Evolutionary conservation across 2,113 vertebrate species (phyloP), one percentile per base, ranked within the genome.

Genomic region (Corythornis vintsioides): DNA sequence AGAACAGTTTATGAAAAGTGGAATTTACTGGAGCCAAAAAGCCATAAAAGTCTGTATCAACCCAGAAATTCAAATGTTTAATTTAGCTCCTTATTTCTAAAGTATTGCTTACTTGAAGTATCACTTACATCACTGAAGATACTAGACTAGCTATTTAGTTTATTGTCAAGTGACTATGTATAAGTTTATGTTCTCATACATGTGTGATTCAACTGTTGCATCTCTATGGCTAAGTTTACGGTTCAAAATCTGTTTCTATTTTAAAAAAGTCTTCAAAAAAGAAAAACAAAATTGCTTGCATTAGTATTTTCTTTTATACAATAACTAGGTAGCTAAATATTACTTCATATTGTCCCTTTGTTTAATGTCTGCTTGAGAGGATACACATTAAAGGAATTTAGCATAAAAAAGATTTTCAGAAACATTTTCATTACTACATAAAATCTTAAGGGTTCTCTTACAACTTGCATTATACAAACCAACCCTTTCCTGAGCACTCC

Each of bases 31-130:
- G 29, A 92, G 61, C n/a, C 53, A 86, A 79, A 89, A 84, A 92
- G 22, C n/a, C 81, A 78, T 7, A 2, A 26, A 90, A 75, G 10
- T 31, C 56, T 67, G 4, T 43, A 67, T 74, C 60, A 91, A 77
- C 59, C 9, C 13, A 64, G 35, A 88, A 86, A 55, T 83, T 88
- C 16, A 94, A 86, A 71, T 67, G 80, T 67, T 86, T 78, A 75
- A 86, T 91, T 91, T 70, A 86, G 40, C 22, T 55, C 48, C 45
- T 89, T 81, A 67, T 71, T 92, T 92, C 65, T 78, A 24, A 88
- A 81, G 55, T 76, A 64, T 47, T 15, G 64, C 40, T 70, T 85
- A 80, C 56, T 69, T 73, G 43, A 71, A 77, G 40, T 65, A 64
- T 76, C 40, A 15, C 18, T 89, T 86, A 31, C 29, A 80, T 53